These are phyloP conservation scores for Pogonocichla stellata DNA, from an alignment of 2,113 vertebrate genomes.

Conservation along the genomic window DNA sequence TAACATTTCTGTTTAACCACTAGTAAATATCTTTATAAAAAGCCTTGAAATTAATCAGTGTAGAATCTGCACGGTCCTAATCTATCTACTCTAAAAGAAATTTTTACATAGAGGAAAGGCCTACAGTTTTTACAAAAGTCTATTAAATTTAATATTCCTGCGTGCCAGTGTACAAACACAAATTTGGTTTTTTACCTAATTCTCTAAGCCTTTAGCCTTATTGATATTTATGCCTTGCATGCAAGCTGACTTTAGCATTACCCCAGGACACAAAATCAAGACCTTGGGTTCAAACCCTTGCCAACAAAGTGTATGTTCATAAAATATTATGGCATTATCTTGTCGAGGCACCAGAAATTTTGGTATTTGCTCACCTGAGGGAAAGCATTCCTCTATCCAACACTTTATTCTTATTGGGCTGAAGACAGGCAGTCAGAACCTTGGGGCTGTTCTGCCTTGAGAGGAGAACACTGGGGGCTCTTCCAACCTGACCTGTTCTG, in stretches of 20 bases:
- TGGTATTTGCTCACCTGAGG: not conserved
- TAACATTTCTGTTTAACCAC: not conserved
- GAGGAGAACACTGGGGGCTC: too few relatives aligned
- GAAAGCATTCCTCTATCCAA: not conserved
- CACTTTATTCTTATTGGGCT: not conserved
- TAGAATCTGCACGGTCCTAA: not conserved
- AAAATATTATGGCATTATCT: too few relatives aligned
- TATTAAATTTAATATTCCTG: not conserved
- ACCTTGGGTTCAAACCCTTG: not conserved
- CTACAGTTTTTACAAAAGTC: not conserved
- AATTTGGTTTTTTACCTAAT: not conserved
- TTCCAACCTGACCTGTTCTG: too few relatives aligned
- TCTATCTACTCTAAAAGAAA: not conserved
- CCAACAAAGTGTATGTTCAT: not conserved
- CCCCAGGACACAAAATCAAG: not conserved
- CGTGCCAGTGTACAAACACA: fast-evolving
- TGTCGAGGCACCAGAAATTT: not conserved
- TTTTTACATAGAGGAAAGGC: fast-evolving
- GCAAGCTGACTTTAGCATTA: not conserved
- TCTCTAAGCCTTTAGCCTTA: not conserved
- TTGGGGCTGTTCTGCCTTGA: too few relatives aligned
- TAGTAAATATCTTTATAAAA: not conserved
- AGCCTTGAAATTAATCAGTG: not conserved
- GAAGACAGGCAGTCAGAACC: not conserved
- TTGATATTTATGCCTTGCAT: not conserved